A percentile compares a stretch with the other conserved stretches of the same genome.
Evolutionary conservation across 2,797 vertebrate genomes (phyloP).

Genomic region (Myotis myotis): DNA sequence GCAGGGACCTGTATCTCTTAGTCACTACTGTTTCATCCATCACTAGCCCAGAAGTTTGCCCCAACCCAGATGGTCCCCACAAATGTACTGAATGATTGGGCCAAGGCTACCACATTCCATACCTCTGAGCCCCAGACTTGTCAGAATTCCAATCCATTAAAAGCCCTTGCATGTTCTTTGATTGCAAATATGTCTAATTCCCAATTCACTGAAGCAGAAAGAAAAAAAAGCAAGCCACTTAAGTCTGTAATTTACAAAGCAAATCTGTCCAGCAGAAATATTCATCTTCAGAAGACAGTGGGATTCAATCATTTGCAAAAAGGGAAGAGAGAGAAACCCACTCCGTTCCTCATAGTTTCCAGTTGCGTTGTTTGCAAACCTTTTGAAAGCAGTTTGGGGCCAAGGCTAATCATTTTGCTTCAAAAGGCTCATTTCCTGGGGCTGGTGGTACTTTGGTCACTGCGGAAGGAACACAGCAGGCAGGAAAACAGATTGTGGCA

Average conservation of each 20-base stretch:
- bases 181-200: constrained; percentile 70
- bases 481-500: not conserved
- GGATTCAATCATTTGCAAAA: constrained; percentile 46
- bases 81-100: not conserved
- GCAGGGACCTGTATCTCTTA: not conserved
- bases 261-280: constrained; percentile 61
- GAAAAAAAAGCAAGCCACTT: constrained; percentile 16
- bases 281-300: constrained; percentile 57
- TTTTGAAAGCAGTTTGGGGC: constrained; percentile 24
- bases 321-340: not conserved
- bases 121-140: not conserved
- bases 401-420: not conserved
- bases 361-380: constrained; percentile 36
- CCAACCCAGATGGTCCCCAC: not conserved
- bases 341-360: not conserved
- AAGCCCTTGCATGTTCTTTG: constrained; percentile 49
- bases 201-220: constrained; percentile 54
- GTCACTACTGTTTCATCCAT: not conserved
- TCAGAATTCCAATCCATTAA: not conserved
- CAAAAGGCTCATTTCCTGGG: constrained; percentile 53
- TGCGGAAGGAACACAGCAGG: not conserved
- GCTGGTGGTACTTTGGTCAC: constrained; percentile 39
- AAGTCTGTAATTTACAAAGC: constrained; percentile 66
- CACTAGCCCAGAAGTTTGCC: not conserved
- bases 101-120: not conserved